Evolutionary conservation across 2,888 invertebrate genomes (phyloP), one percentile per base, ranked within the genome.

Genomic region (Euspilapteryx auroguttella): DNA sequence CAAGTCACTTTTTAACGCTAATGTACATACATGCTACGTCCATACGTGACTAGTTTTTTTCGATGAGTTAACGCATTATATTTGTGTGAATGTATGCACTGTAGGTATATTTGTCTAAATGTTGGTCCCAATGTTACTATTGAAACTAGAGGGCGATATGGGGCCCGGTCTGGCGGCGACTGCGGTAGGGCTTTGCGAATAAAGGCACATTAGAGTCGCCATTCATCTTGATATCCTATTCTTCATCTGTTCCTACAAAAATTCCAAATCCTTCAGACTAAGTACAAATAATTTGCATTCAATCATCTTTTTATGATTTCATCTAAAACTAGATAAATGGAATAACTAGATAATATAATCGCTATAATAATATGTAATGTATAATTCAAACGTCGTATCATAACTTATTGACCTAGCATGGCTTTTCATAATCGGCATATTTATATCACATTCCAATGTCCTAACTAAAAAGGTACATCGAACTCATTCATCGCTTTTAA

Each of bases 61-160:
- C n/a, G n/a, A n/a, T n/a, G n/a, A n/a, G n/a, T n/a, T n/a, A n/a
- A n/a, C n/a, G n/a, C n/a, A n/a, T n/a, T n/a, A n/a, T n/a, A n/a
- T n/a, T n/a, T n/a, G n/a, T n/a, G n/a, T n/a, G n/a, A n/a, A n/a
- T n/a, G n/a, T n/a, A n/a, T n/a, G n/a, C 25, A 24, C 7, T 20
- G 24, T 5, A 12, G 8, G 17, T 65, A 73, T 73, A 73, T 65
- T 73, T 69, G 54, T 71, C 69, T 71, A 75, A 73, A 73, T 62
- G 55, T 75, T 73, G 73, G 73, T 75, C 75, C 75, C 75, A 68
- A 69, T 62, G 56, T 62, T 73, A 69, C 68, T 71, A 73, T 73
- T 68, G 69, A 63, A 59, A 52, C 49, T 39, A 45, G 55, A 14
- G 13, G 23, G 11, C 20, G 17, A 10, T 21, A 14, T n/a, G n/a